Evolutionary conservation across 2,113 vertebrate species (phyloP).

Genomic region (Willisornis vidua): DNA sequence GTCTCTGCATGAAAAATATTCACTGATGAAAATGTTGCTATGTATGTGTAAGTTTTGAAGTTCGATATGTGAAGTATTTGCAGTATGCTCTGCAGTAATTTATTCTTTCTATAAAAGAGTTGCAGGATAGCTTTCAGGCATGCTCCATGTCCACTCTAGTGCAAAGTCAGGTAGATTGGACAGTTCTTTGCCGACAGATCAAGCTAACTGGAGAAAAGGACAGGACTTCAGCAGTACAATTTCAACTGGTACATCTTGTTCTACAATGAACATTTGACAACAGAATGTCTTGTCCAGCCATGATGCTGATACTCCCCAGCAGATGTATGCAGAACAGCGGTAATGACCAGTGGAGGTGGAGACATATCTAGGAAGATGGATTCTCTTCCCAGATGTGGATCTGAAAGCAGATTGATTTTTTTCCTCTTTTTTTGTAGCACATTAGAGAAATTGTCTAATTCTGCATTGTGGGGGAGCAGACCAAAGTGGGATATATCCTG

Average conservation of each 20-base stretch:
- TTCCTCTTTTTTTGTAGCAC: background rate
- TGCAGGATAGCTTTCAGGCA: accelerated
- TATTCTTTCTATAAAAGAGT: background rate
- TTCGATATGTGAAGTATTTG: background rate
- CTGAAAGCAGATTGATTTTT: background rate
- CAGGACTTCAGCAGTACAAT: background rate
- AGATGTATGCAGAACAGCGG: background rate
- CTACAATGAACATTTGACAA: background rate
- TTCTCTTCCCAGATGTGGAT: background rate
- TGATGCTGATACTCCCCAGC: background rate
- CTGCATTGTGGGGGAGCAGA: background rate
- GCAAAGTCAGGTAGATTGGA: background rate
- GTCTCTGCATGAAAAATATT: background rate
- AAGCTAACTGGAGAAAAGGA: background rate
- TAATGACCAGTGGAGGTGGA: background rate
- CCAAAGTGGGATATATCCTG: background rate
- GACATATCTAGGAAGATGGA: background rate
- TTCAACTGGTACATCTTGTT: background rate
- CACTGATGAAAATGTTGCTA: background rate
- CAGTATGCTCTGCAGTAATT: background rate
- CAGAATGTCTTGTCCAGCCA: background rate
- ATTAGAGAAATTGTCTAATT: background rate
- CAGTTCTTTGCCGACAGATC: background rate
- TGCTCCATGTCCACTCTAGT: background rate
- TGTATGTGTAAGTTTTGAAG: background rate